These are phyloP conservation scores for Gymnocypris eckloni DNA, from an alignment of 2,797 vertebrate species.

Conservation along the genomic window DNA sequence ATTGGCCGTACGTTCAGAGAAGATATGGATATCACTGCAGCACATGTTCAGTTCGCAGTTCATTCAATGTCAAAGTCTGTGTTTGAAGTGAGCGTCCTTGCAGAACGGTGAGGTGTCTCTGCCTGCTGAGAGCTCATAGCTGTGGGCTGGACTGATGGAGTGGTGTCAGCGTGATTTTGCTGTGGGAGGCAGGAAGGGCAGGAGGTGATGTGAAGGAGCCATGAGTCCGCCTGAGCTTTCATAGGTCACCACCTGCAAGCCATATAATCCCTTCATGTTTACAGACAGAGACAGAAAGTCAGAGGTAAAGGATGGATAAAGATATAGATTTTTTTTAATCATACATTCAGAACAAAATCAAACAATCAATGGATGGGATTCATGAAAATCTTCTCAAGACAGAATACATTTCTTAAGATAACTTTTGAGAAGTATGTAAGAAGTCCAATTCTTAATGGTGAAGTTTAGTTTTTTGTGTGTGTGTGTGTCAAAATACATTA, in stretches of 20 bases:
- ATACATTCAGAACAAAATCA: conserved; percentile 1
- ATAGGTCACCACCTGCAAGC: conserved; percentile 47
- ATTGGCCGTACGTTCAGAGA: not conserved
- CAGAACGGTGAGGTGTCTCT: conserved; percentile 11
- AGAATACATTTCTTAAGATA: not conserved
- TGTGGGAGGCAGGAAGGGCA: conserved; percentile 42
- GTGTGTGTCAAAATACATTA: too few relatives aligned
- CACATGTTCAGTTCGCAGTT: not conserved
- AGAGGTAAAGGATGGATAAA: not conserved
- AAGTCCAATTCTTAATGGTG: not conserved
- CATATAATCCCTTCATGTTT: conserved; percentile 28
- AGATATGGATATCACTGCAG: not conserved
- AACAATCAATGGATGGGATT: not conserved
- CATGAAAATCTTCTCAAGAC: not conserved
- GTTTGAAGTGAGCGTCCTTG: conserved; percentile 32
- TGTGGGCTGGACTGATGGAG: conserved; percentile 33
- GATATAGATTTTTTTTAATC: not conserved
- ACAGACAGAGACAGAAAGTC: not conserved
- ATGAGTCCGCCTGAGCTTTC: conserved; percentile 42
- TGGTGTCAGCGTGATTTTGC: conserved; percentile 33
- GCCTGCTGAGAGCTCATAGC: conserved; percentile 41
- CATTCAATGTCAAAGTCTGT: conserved; percentile 24
- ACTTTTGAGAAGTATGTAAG: not conserved
- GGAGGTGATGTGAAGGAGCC: conserved; percentile 51
- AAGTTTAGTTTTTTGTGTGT: too few relatives aligned